Evolutionary conservation across 2,888 invertebrate species (phyloP).

Genomic region (Microdon myrmicae): DNA sequence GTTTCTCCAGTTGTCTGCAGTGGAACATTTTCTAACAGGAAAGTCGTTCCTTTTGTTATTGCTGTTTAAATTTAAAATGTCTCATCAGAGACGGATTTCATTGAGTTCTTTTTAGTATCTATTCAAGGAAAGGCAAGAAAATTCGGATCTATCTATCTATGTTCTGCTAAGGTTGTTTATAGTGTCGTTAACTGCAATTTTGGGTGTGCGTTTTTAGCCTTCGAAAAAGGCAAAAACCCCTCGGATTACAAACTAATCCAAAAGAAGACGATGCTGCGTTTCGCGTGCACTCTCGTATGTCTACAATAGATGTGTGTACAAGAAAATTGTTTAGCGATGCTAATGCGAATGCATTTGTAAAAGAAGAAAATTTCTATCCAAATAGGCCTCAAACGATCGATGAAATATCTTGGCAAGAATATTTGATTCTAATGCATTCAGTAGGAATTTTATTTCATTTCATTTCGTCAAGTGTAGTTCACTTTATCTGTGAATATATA

Average conservation of each 20-base stretch:
- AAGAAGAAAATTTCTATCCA: conserved; percentile 54
- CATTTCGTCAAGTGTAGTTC: conserved; percentile 1
- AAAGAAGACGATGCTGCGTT: conserved; percentile 20
- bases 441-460: conserved; percentile 32
- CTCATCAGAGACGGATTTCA: too few species aligned
- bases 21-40: too few species aligned
- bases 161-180: too few species aligned
- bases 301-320: conserved; percentile 22
- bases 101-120: too few species aligned
- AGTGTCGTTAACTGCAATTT: too few species aligned
- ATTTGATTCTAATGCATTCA: conserved; percentile 50
- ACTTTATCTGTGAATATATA: neutral
- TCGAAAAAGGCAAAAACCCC: conserved; percentile 33
- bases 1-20: too few species aligned
- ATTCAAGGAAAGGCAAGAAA: too few species aligned
- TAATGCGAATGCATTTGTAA: conserved; percentile 44
- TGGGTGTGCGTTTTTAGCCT: conserved; percentile 26
- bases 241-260: conserved; percentile 4
- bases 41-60: too few species aligned
- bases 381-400: conserved; percentile 54
- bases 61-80: too few species aligned
- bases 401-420: conserved; percentile 54
- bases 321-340: conserved; percentile 28
- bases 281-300: conserved; percentile 20
- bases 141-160: too few species aligned